Base-by-base conservation (phyloP, 2,113 vertebrate genomes). In the Esox niger region DNA sequence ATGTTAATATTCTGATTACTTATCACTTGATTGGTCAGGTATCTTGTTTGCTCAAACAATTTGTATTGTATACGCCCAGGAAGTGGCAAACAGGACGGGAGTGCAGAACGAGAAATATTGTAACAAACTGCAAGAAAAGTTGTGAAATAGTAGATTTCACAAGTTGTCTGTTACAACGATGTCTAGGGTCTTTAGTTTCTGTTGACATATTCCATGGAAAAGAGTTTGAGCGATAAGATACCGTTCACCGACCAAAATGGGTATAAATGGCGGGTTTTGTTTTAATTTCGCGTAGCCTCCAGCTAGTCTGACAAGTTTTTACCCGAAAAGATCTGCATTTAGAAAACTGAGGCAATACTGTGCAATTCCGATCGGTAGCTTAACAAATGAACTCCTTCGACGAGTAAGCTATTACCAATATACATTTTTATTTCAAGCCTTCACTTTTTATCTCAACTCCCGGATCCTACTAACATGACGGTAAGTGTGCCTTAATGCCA, bases 31-130 rank as follows among this genome's bases (percentile, higher is more conserved):
- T 63, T 8, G 74, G 63, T 69, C 67, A 35, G n/a, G 54, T 8
- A 49, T 32, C 55, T 71, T 83, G 72, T 81, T 86, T 82, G 87
- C 66, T 66, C 29, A 26, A 64, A 72, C 73, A 69, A 46, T 80
- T 75, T 70, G 70, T 38, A 66, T 78, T 79, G 88, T n/a, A 85
- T 62, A 87, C 90, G 88, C 89, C 90, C 90, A 89, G 90, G 90
- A 91, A 91, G 88, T 84, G 65, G 71, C 63, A 56, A 77, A 62
- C 46, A 66, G 66, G 43, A 52, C 46, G 66, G 55, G 59, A 72
- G 27, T 52, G 69, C 33, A 49, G 60, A n/a, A 52, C 38, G 62
- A 77, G 70, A 32, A 11, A 15, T n/a, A 72, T 15, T 63, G 52
- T 3, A 21, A 13, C 33, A 20, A 72, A 67, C 76, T 61, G 55